phyloP scores from a whole-genome alignment of 2,888 invertebrate species.

The Phytoseiulus persimilis region DNA sequence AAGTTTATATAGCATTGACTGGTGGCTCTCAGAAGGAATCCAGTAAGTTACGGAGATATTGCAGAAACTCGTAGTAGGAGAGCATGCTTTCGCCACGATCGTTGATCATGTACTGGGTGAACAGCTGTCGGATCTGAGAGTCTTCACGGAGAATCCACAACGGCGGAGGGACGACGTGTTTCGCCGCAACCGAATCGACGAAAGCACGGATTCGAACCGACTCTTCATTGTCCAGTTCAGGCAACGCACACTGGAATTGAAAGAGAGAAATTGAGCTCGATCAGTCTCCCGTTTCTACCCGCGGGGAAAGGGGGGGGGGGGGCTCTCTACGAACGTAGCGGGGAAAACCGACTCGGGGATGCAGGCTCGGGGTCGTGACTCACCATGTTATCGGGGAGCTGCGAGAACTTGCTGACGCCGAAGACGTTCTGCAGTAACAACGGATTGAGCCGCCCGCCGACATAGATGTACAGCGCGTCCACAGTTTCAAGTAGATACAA shows the following conservation, averaged over 20 bases:
- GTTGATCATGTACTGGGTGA: slow-evolving; percentile 81
- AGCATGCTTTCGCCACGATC: slow-evolving; percentile 86
- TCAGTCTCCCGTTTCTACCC: slow-evolving; percentile 73
- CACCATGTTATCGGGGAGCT: slow-evolving; percentile 62
- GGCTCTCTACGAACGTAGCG: too few species aligned
- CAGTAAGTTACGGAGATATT: slow-evolving; percentile 61
- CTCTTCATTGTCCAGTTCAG: slow-evolving; percentile 26
- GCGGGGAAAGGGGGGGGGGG: slow-evolving; percentile 62
- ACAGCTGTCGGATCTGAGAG: slow-evolving; percentile 68
- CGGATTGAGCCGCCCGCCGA: slow-evolving; percentile 68
- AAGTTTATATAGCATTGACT: neutral
- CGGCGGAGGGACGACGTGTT: slow-evolving; percentile 46
- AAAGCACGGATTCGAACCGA: slow-evolving; percentile 11
- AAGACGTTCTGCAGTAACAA: slow-evolving; percentile 68
- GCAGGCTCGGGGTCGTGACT: neutral
- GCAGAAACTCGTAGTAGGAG: slow-evolving; percentile 96
- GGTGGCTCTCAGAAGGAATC: slow-evolving; percentile 17
- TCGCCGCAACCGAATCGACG: slow-evolving; percentile 49
- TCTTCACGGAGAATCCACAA: slow-evolving; percentile 67
- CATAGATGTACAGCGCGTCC: slow-evolving; percentile 68
- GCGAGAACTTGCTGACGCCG: slow-evolving; percentile 64
- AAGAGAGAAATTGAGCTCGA: slow-evolving; percentile 55
- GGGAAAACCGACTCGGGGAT: too few species aligned
- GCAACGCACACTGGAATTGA: slow-evolving; percentile 28
- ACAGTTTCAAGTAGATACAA: slow-evolving; percentile 86